Evolutionary conservation across 2,113 vertebrate species (phyloP).

Genomic region (Cryptotis parvus): DNA sequence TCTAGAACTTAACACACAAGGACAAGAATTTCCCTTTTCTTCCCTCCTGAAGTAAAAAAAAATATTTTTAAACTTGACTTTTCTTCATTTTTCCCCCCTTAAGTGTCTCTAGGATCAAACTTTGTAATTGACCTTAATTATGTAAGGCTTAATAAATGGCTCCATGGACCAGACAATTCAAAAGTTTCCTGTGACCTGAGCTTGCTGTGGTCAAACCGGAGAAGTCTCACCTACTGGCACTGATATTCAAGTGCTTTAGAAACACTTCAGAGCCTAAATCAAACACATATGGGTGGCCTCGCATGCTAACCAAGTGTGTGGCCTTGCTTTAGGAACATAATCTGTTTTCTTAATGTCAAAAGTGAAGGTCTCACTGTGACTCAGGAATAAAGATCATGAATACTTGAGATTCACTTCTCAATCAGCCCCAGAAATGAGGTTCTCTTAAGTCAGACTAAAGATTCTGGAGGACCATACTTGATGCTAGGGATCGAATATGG

Average conservation of each 20-base stretch:
- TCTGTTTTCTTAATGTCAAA: conserved; percentile 35
- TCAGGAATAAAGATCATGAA: not conserved
- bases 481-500: too few species aligned
- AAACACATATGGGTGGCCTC: not conserved
- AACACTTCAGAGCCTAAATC: not conserved
- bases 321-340: not conserved
- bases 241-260: not conserved
- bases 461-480: not conserved
- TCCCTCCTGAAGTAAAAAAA: not conserved
- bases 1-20: not conserved
- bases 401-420: not conserved
- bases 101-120: not conserved
- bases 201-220: not conserved
- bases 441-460: not conserved
- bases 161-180: not conserved
- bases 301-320: not conserved
- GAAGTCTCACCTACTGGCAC: not conserved
- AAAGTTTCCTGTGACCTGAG: not conserved
- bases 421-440: not conserved
- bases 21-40: not conserved
- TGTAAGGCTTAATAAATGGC: not conserved
- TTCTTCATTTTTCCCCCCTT: not conserved
- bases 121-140: not conserved
- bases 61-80: not conserved
- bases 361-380: conserved; percentile 43